Base-by-base conservation (phyloP, 35 echinoderm and acorn worm genomes). In the Anneissia japonica region DNA sequence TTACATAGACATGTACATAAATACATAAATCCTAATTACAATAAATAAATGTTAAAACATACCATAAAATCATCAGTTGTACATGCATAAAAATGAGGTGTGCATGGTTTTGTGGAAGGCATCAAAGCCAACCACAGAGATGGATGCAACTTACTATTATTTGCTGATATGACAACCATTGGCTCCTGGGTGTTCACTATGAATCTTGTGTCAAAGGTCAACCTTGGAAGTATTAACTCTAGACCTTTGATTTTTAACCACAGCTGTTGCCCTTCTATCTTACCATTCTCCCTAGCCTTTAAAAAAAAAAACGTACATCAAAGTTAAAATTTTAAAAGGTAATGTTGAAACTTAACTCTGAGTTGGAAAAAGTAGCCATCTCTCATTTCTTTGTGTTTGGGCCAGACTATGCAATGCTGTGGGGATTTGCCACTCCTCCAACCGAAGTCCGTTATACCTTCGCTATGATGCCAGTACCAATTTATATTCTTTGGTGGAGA, bases 161-260 rank as follows among this genome's bases (percentile, higher is more conserved):
- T 77, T 29, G 90, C 29, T 14, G 85, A 31, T 26, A 97, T 43
- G 14, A 76, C 85, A 46, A 97, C 84, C 21, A 87, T 81, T 28
- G 94, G 91, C 41, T 97, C 94, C 12, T 84, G 85, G 32, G 91
- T 97, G 26, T 84, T 88, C 7, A 97, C 88, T 75, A 93, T 84
- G 29, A 93, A 84, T 31, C 35, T 45, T 13, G 88, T 64, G 0
- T 72, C 32, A n/a, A 36, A 30, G 14, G 87, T 82, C 33, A 88
- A 74, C 34, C 39, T 84, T 39, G 88, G 85, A 45, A 93, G 32
- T 46, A 90, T 37, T 12, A 87, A 88, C 26, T 93, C 90, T 31
- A 88, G 85, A 36, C 83, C 84, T n/a, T 76, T 45, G 31, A 93
- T 37, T 86, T 93, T 75, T 35, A 87, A 34, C 35, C 90, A 30